These are phyloP conservation scores for Calephelis virginiensis DNA, from an alignment of 1,140 invertebrate genomes.

Conservation along the genomic window DNA sequence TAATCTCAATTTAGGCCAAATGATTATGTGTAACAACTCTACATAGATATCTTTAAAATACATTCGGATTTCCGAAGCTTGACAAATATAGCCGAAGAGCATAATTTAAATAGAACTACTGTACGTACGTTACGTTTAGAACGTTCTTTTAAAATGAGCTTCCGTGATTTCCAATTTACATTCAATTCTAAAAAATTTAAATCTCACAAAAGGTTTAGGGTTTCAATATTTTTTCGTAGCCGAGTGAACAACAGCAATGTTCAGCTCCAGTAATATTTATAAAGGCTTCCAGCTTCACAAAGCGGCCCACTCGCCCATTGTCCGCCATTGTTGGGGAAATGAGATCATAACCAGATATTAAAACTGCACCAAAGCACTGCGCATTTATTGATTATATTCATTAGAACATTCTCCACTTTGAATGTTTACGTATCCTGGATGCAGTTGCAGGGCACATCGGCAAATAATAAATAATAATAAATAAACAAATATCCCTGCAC, in stretches of 20 bases:
- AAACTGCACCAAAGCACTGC: constrained; percentile 7
- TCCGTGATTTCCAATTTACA: neutral
- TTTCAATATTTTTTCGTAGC: neutral
- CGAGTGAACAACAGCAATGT: constrained; percentile 1
- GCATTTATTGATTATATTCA: constrained; percentile 11
- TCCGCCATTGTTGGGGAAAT: constrained; percentile 8
- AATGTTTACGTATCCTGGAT: no score
- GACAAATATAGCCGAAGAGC: no score
- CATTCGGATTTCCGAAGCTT: no score
- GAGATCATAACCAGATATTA: constrained; percentile 17
- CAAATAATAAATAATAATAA: no score
- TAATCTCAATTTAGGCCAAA: no score
- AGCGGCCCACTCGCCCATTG: constrained; percentile 13
- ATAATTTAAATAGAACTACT: no score
- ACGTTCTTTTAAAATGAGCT: no score
- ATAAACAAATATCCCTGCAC: no score
- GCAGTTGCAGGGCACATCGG: no score
- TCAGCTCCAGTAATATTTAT: constrained; percentile 9
- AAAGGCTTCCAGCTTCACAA: constrained; percentile 5
- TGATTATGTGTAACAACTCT: no score
- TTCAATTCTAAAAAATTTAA: neutral
- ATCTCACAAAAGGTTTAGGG: neutral
- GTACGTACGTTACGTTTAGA: no score
- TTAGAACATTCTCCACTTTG: neutral
- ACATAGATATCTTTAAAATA: no score